These are phyloP conservation scores for Aporophyla nigra DNA, from an alignment of 2,888 invertebrate genomes.

Conservation along the genomic window DNA sequence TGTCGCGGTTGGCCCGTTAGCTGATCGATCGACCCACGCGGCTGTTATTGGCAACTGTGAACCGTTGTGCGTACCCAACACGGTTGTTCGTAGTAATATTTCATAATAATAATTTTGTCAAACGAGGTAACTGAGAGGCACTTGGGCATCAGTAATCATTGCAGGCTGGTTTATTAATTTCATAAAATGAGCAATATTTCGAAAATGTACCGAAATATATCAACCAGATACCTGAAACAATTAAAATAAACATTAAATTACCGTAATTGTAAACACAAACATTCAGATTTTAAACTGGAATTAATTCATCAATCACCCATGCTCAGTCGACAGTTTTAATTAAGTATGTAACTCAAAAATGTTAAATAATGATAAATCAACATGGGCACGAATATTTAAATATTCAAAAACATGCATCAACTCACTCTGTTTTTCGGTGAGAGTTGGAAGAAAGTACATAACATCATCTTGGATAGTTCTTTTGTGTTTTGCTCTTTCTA, in stretches of 20 bases:
- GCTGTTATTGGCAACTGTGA: no score
- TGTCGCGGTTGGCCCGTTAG: no score
- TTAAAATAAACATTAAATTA: slow-evolving; percentile 22
- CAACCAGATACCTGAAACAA: background rate
- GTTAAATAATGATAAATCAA: slow-evolving; percentile 30
- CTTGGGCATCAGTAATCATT: background rate
- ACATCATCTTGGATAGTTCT: no score
- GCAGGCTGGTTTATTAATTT: background rate
- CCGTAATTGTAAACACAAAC: slow-evolving; percentile 11
- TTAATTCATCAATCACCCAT: slow-evolving; percentile 33
- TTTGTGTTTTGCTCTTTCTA: background rate
- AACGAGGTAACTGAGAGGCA: no score
- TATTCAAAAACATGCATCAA: background rate
- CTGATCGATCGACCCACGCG: no score
- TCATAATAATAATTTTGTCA: background rate
- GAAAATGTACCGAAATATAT: background rate
- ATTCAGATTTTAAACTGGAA: slow-evolving; percentile 10
- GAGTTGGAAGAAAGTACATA: background rate
- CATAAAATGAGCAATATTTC: background rate
- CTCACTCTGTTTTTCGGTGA: background rate
- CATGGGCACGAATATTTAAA: slow-evolving; percentile 27
- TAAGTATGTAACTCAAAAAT: slow-evolving; percentile 20
- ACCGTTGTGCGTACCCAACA: no score
- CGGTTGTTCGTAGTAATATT: no score
- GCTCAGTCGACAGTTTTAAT: slow-evolving; percentile 38